Conservation (phyloP, 2,797 vertebrate species). For the Toxotes lorentzi region DNA sequence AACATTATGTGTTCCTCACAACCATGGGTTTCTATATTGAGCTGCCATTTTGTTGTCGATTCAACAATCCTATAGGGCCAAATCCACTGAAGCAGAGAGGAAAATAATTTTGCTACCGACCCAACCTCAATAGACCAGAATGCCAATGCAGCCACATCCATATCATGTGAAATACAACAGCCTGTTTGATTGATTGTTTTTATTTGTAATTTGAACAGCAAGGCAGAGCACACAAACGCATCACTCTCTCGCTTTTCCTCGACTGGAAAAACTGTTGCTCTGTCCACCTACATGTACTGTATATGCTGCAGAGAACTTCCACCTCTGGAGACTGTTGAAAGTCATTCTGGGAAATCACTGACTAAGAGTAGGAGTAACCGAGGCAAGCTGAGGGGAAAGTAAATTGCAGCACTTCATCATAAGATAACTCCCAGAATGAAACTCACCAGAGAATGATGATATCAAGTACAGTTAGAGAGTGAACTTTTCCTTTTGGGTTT, state of each 20-base stretch:
- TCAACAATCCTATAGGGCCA: background rate
- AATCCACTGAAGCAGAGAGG: conserved; percentile 14
- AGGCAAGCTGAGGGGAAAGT: conserved; percentile 29
- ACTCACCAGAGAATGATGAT: conserved; percentile 28
- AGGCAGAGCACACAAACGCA: conserved; percentile 2
- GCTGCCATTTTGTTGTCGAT: conserved; percentile 6
- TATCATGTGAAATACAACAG: conserved; percentile 13
- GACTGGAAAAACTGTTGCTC: conserved; percentile 34
- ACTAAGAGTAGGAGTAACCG: conserved; percentile 47
- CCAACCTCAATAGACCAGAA: background rate
- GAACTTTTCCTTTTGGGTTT: background rate
- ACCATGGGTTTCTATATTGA: background rate
- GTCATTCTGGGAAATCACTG: conserved; percentile 65
- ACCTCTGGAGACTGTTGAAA: conserved; percentile 61
- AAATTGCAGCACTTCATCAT: conserved; percentile 41
- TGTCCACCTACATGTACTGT: conserved; percentile 54
- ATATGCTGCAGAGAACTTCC: conserved; percentile 43
- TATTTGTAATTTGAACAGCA: conserved; percentile 39
- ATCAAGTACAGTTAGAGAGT: background rate
- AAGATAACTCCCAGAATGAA: conserved; percentile 35
- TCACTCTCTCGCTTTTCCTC: background rate
- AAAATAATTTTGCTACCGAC: background rate
- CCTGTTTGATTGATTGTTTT: background rate
- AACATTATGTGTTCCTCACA: background rate
- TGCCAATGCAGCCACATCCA: background rate